Base-by-base conservation (phyloP, 2,797 vertebrate species). In the Myotis planiceps region DNA sequence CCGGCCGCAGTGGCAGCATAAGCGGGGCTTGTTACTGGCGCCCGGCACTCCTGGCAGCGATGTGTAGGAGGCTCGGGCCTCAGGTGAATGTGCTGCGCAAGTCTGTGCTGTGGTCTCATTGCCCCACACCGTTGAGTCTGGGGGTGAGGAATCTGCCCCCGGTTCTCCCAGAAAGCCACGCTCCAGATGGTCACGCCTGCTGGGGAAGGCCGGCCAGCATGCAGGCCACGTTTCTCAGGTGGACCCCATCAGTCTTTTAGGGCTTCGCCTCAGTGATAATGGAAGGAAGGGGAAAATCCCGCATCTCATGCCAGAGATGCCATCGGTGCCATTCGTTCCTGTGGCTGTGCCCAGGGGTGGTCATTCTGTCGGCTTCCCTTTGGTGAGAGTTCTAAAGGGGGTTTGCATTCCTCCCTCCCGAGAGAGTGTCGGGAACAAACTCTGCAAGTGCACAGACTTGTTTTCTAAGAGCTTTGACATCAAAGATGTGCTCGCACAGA, bases 401-500 rank as follows among this genome's bases (percentile, higher is more conserved):
- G 29, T 25, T 69, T 13, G n/a, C 23, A 4, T 84, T 84, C 86
- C 47, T 95, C 25, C 42, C 14, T 60, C 58, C 58, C 12, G 58
- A 60, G 53, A 29, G 55, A 85, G 51, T 55, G 8, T 23, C 21
- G 71, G 71, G 65, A 58, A 7, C 49, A 78, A 37, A 74, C n/a
- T 1, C 9, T 65, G n/a, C 51, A 14, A 49, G 69, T 55, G 45
- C 72, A 21, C 4, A 1, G 68, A 18, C 53, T 86, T 88, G n/a
- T 90, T 82, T 88, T 74, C 94, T 76, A 19, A 90, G 93, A 72
- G 16, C 25, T 92, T 23, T 58, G 21, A 89, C 51, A 66, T 91
- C 71, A 87, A 66, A 88, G 49, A 47, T 58, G 45, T 63, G 32
- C 51, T 34, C 34, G 8, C 47, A 19, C 15, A 21, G 82, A 34